Evolutionary conservation across 2,888 invertebrate species (phyloP).

Genomic region (Gerris lacustris): DNA sequence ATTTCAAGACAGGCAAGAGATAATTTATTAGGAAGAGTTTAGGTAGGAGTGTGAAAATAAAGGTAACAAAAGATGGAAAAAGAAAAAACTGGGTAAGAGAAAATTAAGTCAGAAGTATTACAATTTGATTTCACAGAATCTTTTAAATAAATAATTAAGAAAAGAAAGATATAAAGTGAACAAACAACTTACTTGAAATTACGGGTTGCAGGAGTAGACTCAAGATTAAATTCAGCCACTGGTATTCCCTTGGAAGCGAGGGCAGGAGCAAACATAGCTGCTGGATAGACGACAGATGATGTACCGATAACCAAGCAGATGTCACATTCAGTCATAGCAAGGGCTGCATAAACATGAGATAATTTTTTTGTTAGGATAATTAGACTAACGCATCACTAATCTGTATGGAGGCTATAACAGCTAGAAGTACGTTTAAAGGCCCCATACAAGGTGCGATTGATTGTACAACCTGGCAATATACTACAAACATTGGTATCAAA

Average conservation of each 20-base stretch:
- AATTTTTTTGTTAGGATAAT: conserved; percentile 1
- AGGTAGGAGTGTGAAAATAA: no score
- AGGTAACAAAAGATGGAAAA: no score
- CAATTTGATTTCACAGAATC: no score
- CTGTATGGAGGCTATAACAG: not conserved
- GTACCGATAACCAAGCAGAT: conserved; percentile 73
- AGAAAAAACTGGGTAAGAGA: no score
- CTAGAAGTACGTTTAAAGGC: not conserved
- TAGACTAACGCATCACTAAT: not conserved
- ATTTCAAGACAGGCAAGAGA: no score
- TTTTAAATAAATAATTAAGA: not conserved
- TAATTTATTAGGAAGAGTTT: no score
- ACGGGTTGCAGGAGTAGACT: conserved; percentile 25
- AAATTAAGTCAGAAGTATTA: no score
- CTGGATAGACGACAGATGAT: conserved; percentile 79
- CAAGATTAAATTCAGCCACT: conserved; percentile 58
- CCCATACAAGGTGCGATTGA: no score
- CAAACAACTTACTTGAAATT: conserved; percentile 23
- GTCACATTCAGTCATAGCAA: conserved; percentile 56
- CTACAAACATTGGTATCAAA: no score
- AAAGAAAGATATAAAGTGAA: not conserved
- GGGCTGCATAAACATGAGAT: conserved; percentile 37
- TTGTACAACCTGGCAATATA: no score
- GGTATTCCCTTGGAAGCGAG: conserved; percentile 59
- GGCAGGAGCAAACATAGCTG: conserved; percentile 72